Evolutionary conservation across 2,888 invertebrate genomes (phyloP).

Genomic region (Drosophila koepferae): DNA sequence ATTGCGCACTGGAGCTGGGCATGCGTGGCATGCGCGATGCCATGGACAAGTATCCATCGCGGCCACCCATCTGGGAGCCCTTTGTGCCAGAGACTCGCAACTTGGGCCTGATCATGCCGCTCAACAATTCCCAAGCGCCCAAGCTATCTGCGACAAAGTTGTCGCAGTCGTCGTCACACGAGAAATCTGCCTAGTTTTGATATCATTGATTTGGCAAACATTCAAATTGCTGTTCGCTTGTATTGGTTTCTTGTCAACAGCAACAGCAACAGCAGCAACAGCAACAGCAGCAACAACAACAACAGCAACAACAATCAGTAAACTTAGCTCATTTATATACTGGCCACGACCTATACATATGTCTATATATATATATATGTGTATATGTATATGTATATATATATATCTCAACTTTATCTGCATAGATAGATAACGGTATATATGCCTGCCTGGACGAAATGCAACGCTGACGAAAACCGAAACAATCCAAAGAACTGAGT

Average conservation of each 20-base stretch:
- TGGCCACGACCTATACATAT: neutral
- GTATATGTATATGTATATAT: neutral
- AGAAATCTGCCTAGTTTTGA: conserved; percentile 32
- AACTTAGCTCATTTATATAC: neutral
- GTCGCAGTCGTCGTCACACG: conserved; percentile 20
- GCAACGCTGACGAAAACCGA: conserved; percentile 21
- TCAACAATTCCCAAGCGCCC: neutral
- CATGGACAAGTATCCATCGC: conserved; percentile 39
- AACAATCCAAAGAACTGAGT: conserved; percentile 30
- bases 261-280: conserved; percentile 13
- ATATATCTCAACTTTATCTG: neutral
- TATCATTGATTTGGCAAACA: conserved; percentile 34
- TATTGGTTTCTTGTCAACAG: conserved; percentile 25
- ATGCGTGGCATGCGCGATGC: conserved; percentile 69
- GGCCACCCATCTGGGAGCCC: conserved; percentile 62
- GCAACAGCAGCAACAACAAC: neutral
- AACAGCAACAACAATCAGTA: neutral
- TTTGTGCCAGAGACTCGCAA: conserved; percentile 60
- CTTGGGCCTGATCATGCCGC: conserved; percentile 45
- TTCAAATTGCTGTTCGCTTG: conserved; percentile 47
- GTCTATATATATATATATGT: neutral
- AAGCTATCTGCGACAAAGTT: conserved; percentile 10
- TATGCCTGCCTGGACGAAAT: neutral
- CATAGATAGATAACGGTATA: neutral
- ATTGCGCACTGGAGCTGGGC: conserved; percentile 61